phyloP scores from a whole-genome alignment of 2,113 vertebrate genomes.

The Menidia beryllina region DNA sequence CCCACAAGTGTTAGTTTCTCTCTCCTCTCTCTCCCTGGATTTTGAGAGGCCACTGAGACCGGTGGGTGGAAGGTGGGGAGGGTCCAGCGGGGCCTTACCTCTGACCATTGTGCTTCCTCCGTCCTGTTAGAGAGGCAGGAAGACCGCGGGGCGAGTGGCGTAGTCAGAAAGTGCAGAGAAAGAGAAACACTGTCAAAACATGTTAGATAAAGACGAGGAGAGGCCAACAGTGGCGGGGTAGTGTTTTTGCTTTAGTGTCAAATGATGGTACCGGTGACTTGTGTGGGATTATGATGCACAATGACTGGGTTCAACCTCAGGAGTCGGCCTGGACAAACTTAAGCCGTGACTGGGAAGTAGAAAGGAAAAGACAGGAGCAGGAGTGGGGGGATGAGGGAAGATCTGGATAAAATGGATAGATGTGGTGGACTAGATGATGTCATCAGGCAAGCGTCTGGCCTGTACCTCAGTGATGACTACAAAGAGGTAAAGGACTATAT shows the following conservation, averaged over 20 bases:
- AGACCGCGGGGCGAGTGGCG: constrained; percentile 8
- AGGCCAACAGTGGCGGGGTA: constrained; percentile 26
- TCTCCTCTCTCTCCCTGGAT: constrained; percentile 34
- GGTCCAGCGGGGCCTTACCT: constrained; percentile 68
- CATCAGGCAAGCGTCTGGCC: constrained; percentile 82
- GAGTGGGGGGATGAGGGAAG: constrained; percentile 53
- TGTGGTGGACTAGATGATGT: constrained; percentile 85
- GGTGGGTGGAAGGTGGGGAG: constrained; percentile 71
- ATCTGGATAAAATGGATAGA: constrained; percentile 73
- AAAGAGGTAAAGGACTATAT: constrained; percentile 88
- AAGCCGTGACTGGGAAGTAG: constrained; percentile 29
- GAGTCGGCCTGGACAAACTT: constrained; percentile 39
- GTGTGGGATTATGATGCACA: constrained; percentile 30
- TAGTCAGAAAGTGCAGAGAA: constrained; percentile 26
- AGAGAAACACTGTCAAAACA: constrained; percentile 47
- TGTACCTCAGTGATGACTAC: constrained; percentile 86
- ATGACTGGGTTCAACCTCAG: constrained; percentile 35
- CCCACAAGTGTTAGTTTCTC: constrained; percentile 49
- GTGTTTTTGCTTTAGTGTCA: constrained; percentile 11
- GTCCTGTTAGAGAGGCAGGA: constrained; percentile 49
- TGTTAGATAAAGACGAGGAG: constrained; percentile 34
- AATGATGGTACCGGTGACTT: constrained; percentile 5
- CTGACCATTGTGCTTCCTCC: constrained; percentile 67
- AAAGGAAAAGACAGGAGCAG: constrained; percentile 34
- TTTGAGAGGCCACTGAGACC: constrained; percentile 64